Evolutionary conservation across 1,140 invertebrate species (phyloP).

Genomic region (Trichonephila inaurata): DNA sequence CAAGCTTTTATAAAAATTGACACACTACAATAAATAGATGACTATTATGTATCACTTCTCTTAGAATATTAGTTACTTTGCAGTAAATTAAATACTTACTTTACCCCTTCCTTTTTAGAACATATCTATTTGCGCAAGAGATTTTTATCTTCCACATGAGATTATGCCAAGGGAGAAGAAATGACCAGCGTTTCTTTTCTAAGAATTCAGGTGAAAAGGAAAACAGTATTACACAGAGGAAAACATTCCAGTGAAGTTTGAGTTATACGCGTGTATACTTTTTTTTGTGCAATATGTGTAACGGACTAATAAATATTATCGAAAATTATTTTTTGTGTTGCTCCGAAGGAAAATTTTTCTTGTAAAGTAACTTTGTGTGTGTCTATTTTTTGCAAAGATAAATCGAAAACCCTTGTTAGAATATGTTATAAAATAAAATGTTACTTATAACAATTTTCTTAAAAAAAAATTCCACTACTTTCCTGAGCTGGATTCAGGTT

Average conservation of each 20-base stretch:
- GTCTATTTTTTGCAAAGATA: background rate
- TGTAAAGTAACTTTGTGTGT: background rate
- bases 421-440: background rate
- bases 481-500: slow-evolving; percentile 7
- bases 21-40: no score
- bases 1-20: no score
- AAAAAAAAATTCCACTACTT: background rate
- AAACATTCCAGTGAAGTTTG: background rate
- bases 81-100: no score
- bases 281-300: background rate
- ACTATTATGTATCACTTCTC: no score
- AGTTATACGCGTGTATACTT: background rate
- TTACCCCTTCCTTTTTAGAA: no score
- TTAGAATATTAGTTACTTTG: no score
- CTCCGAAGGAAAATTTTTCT: background rate
- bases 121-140: no score
- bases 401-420: background rate
- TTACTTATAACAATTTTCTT: no score
- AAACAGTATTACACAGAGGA: background rate
- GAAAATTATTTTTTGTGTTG: background rate
- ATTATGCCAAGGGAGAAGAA: background rate
- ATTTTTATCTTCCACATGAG: no score
- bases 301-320: background rate
- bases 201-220: background rate
- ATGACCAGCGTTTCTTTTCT: background rate